Conservation (phyloP, 2,113 vertebrate genomes). For the Microcebus tavaratra region DNA sequence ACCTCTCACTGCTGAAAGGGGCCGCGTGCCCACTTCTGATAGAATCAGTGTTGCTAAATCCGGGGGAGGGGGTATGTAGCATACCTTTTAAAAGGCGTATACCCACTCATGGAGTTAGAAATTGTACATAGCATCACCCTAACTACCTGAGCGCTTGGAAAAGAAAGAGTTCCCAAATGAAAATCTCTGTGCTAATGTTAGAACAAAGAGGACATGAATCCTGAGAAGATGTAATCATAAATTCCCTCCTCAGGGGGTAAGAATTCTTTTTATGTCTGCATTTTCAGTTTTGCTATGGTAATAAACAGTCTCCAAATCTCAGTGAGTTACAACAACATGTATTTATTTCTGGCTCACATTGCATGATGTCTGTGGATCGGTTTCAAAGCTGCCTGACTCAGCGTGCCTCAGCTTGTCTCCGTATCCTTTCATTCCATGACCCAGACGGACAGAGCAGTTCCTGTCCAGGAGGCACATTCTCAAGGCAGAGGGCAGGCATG, state of each 20-base stretch:
- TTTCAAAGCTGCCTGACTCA: neutral
- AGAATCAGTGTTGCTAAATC: neutral
- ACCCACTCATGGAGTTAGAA: neutral
- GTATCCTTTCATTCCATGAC: neutral
- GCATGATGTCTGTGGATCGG: neutral
- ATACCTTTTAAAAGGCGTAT: neutral
- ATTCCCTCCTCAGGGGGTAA: neutral
- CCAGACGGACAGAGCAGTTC: neutral
- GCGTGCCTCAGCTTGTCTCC: neutral
- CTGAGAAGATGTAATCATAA: neutral
- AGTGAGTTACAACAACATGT: neutral
- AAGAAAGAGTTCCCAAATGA: neutral
- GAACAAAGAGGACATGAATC: neutral
- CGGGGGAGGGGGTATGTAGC: neutral
- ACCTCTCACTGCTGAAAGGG: neutral
- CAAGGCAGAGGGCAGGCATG: neutral
- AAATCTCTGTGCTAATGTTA: neutral
- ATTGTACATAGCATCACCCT: neutral
- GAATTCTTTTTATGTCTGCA: neutral
- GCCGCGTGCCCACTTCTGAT: neutral
- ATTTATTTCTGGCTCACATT: neutral
- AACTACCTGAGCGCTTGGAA: neutral
- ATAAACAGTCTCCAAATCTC: neutral
- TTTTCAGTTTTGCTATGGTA: constrained; percentile 4
- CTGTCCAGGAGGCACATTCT: neutral